Conservation (phyloP, 2,113 vertebrate species). For the Colinus virginianus region DNA sequence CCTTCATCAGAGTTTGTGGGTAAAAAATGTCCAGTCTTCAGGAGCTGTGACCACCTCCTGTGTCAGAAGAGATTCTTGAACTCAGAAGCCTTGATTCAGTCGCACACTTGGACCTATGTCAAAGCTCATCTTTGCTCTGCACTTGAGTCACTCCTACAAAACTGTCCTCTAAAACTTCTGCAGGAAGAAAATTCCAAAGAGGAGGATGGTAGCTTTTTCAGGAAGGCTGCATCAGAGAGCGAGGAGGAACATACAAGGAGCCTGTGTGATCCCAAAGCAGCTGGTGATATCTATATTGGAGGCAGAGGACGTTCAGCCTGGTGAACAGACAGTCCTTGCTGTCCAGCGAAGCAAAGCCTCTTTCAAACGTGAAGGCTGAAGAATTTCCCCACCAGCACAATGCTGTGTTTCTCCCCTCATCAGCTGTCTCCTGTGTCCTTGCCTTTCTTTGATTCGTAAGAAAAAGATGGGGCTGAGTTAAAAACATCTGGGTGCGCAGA, state of each 20-base stretch:
- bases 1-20: neutral
- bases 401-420: neutral
- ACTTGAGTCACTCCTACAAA: neutral
- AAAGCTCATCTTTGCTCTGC: neutral
- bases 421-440: neutral
- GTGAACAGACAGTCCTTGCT: neutral
- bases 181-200: neutral
- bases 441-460: neutral
- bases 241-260: neutral
- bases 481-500: neutral
- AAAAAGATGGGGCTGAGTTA: neutral
- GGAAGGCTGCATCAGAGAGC: neutral
- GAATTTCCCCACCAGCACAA: neutral
- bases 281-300: neutral
- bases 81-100: neutral
- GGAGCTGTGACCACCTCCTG: neutral
- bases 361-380: neutral
- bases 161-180: neutral
- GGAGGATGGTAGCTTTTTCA: neutral
- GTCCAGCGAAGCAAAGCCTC: neutral
- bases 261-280: neutral
- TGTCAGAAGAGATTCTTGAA: neutral
- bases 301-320: neutral
- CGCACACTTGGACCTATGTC: neutral
- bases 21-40: neutral